Evolutionary conservation across 2,113 vertebrate species (phyloP).

Genomic region (Odocoileus hemionus): DNA sequence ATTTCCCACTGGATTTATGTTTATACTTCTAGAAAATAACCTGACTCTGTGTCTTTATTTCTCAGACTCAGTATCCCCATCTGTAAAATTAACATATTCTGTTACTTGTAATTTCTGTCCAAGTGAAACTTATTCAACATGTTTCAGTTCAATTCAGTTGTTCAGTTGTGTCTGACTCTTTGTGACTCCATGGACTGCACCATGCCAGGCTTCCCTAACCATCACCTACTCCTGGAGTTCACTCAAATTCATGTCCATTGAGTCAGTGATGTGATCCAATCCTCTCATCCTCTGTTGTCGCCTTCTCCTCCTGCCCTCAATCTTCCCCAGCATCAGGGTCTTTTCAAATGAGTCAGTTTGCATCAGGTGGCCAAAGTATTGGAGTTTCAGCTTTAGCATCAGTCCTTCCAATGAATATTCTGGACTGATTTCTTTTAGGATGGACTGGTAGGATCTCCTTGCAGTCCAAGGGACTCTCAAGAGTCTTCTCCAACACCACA

Average conservation of each 20-base stretch:
- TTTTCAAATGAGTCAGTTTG: neutral
- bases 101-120: neutral
- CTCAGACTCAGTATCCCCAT: neutral
- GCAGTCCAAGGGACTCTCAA: neutral
- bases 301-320: neutral
- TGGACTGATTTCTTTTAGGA: too few species aligned
- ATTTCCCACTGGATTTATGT: neutral
- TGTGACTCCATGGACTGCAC: neutral
- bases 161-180: neutral
- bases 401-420: neutral
- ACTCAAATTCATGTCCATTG: neutral
- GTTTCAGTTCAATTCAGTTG: neutral
- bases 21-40: neutral
- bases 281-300: accelerated
- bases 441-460: too few species aligned
- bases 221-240: neutral
- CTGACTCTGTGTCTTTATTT: neutral
- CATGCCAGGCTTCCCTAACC: neutral
- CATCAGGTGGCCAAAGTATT: neutral
- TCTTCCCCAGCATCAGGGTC: neutral
- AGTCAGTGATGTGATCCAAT: neutral
- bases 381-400: neutral
- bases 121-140: neutral
- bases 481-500: neutral
- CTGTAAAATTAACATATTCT: neutral